Conservation (phyloP, 2,797 vertebrate species). For the Gephyroberyx darwinii region DNA sequence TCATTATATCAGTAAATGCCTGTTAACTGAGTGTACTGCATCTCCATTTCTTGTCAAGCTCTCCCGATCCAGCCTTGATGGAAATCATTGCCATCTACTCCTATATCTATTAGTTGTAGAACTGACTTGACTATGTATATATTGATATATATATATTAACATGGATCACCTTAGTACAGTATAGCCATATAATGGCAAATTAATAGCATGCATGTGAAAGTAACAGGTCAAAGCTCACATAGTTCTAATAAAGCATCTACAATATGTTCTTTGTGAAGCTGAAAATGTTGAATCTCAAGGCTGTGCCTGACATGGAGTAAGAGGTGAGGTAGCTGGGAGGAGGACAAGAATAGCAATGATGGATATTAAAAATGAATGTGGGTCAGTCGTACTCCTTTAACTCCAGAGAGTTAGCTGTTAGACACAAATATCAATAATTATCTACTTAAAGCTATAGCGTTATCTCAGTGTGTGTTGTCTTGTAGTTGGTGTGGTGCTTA, state of each 20-base stretch:
- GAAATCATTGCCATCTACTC: constrained; percentile 36
- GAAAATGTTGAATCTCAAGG: constrained; percentile 14
- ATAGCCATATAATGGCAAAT: too few species aligned
- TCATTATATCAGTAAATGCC: constrained; percentile 49
- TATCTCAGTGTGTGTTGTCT: not conserved
- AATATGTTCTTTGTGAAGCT: constrained; percentile 1
- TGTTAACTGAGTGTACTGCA: constrained; percentile 44
- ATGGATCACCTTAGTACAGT: too few species aligned
- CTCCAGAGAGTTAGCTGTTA: constrained; percentile 10
- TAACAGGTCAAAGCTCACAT: not conserved
- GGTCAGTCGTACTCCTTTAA: not conserved
- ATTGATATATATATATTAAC: too few species aligned
- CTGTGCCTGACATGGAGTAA: not conserved
- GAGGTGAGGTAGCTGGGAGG: constrained; percentile 16
- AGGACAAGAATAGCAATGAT: constrained; percentile 37
- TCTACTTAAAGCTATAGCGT: not conserved
- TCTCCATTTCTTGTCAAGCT: constrained; percentile 33
- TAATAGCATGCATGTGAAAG: too few species aligned
- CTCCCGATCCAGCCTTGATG: constrained; percentile 21
- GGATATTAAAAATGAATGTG: constrained; percentile 32
- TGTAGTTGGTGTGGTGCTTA: not conserved
- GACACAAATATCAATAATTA: constrained; percentile 17
- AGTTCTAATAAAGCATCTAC: not conserved
- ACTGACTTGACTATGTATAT: too few species aligned
- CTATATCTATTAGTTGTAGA: constrained; percentile 42